phyloP scores from a whole-genome alignment of 2,888 invertebrate genomes.

The Catocala sponsa region DNA sequence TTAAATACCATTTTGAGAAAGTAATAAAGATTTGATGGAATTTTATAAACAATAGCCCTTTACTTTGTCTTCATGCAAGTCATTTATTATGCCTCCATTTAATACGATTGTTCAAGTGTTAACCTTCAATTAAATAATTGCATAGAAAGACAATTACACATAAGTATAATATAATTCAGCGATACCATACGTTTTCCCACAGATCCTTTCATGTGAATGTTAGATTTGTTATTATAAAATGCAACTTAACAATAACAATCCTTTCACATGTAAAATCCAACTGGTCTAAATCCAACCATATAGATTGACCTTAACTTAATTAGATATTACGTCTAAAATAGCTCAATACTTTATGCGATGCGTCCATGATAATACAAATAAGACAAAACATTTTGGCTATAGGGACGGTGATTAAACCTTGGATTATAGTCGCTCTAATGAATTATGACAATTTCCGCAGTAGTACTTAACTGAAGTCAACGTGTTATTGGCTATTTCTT shows the following conservation, averaged over 20 bases:
- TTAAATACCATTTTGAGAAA: conserved; percentile 46
- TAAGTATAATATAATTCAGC: neutral
- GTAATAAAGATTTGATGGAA: conserved; percentile 14
- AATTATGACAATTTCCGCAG: too few species aligned
- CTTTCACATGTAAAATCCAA: too few species aligned
- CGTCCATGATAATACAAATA: too few species aligned
- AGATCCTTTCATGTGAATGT: neutral
- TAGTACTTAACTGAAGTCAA: too few species aligned
- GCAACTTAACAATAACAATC: neutral
- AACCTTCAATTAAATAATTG: conserved; percentile 5
- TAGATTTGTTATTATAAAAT: neutral
- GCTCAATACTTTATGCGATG: too few species aligned
- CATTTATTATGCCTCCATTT: conserved; percentile 3
- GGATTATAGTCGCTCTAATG: too few species aligned
- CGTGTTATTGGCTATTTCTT: too few species aligned
- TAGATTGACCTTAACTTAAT: too few species aligned
- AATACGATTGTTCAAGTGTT: neutral
- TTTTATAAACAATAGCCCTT: conserved; percentile 25
- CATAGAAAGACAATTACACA: conserved; percentile 1
- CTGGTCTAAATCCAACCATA: too few species aligned
- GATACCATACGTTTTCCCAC: neutral
- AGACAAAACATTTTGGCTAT: too few species aligned
- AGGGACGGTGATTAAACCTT: too few species aligned
- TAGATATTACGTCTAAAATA: too few species aligned
- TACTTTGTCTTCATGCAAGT: neutral